phyloP scores from a whole-genome alignment of 2,888 invertebrate genomes.

The Melanchra persicariae region DNA sequence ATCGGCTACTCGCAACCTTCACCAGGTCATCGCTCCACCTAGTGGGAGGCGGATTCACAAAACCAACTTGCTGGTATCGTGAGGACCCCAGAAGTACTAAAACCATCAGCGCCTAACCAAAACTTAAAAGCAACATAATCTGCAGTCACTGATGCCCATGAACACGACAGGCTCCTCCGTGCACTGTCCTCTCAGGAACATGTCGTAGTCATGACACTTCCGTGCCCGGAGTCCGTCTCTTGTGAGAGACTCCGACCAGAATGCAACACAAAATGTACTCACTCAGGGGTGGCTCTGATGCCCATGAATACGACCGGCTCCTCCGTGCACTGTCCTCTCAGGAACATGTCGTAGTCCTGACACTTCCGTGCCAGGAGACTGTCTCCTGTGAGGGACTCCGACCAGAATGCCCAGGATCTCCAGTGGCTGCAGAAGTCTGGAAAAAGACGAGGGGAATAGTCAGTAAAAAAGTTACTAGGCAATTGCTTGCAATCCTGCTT shows the following conservation, averaged over 20 bases:
- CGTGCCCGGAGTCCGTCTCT: conserved; percentile 80
- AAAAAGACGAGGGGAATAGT: background rate
- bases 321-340: conserved; percentile 79
- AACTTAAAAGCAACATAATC: background rate
- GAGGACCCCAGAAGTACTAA: too few relatives aligned
- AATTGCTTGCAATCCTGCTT: too few relatives aligned
- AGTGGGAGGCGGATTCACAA: too few relatives aligned
- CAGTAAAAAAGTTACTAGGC: background rate
- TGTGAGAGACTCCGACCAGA: conserved; percentile 85
- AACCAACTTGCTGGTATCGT: too few relatives aligned
- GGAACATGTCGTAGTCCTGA: conserved; percentile 83
- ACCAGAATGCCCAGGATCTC: conserved; percentile 87
- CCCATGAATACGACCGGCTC: conserved; percentile 80
- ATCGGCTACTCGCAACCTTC: too few relatives aligned
- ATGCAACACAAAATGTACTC: too few relatives aligned
- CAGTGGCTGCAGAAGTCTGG: conserved; percentile 89
- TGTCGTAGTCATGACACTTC: conserved; percentile 81
- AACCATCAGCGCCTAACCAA: background rate
- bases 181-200: conserved; percentile 84
- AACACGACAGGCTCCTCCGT: conserved; percentile 67
- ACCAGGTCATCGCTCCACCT: too few relatives aligned
- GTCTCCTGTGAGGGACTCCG: conserved; percentile 83
- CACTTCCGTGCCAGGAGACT: conserved; percentile 80
- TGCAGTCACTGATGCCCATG: conserved; percentile 80
- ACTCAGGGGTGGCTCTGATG: conserved; percentile 72